phyloP scores from a whole-genome alignment of 2,888 invertebrate species.

The Germaria angustata region DNA sequence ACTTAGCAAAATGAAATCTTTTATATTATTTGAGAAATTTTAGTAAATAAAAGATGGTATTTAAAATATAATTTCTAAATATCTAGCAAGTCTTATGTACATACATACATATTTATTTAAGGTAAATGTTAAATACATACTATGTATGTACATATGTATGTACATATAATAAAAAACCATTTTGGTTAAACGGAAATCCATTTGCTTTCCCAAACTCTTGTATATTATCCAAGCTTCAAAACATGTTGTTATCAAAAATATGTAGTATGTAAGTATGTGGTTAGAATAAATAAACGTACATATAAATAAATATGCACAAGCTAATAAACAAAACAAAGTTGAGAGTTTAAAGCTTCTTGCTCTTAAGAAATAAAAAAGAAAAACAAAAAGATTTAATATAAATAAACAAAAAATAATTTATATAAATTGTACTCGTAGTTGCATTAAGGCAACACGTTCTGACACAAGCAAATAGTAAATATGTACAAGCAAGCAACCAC shows the following conservation, averaged over 20 bases:
- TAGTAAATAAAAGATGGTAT: too few species aligned
- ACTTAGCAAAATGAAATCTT: too few species aligned
- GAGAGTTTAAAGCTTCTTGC: neutral
- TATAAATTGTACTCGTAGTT: neutral
- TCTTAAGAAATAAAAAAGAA: neutral
- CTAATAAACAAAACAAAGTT: conserved; percentile 6
- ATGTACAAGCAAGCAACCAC: neutral
- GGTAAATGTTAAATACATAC: too few species aligned
- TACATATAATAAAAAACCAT: too few species aligned
- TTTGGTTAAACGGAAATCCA: conserved; percentile 41
- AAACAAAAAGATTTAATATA: conserved; percentile 9
- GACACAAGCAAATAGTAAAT: conserved; percentile 10
- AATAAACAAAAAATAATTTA: conserved; percentile 8
- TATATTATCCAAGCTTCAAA: conserved; percentile 17
- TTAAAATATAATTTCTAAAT: neutral
- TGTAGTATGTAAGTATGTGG: conserved; percentile 4
- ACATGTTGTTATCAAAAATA: conserved; percentile 24
- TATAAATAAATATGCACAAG: conserved; percentile 11
- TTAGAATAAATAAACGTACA: conserved; percentile 14
- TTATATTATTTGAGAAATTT: too few species aligned
- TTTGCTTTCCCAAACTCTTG: neutral
- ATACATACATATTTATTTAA: neutral
- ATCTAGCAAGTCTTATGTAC: neutral
- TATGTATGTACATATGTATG: too few species aligned
- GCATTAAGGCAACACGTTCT: conserved; percentile 23